Evolutionary conservation across 30 jellyfish, hydroid and myxozoan genomes (phyloP), one percentile per base, ranked within the genome.

Genomic region (Clytia hemisphaerica): DNA sequence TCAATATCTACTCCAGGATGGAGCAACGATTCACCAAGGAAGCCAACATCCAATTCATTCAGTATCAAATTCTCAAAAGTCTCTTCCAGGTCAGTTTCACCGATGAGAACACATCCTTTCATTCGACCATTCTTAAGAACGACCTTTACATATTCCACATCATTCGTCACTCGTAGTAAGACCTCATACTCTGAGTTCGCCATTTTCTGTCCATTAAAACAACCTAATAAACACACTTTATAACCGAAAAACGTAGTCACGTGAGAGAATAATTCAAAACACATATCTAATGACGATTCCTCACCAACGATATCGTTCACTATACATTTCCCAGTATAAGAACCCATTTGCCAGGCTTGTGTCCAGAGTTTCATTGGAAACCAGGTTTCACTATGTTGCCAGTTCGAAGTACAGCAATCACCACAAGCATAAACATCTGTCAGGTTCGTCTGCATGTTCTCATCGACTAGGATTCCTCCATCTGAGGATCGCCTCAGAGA

Each of bases 281-380:
- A 87, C 62, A 89, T 67, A 59, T 89, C 98, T 16, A 82, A 82
- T 4, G 80, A 22, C 0, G 67, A 61, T n/a, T 82, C 86, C 22
- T 82, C 69, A 45, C 36, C 18, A 18, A 45, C 40, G 4, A 32
- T 12, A 48, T 87, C 45, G 16, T 22, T 35, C 42, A 67, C 55
- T 75, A 89, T 80, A 53, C 98, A 89, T 35, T 58, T 69, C 25
- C 95, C 98, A 1, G 98, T 76, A 55, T 42, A 78, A 0, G 72
- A 50, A 0, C 98, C 98, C 93, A 89, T 74, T 58, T 89, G 98
- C 64, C 65, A 62, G n/a, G 95, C 98, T 58, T 89, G 98, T 18
- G 98, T 76, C 98, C 98, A 89, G 35, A 89, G 74, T 2, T 89
- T 83, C 98, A 89, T 89, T 67, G 75, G 98, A 76, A 89, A 89